phyloP scores from a whole-genome alignment of 2,113 vertebrate species.

The Cranoglanis bouderius region DNA sequence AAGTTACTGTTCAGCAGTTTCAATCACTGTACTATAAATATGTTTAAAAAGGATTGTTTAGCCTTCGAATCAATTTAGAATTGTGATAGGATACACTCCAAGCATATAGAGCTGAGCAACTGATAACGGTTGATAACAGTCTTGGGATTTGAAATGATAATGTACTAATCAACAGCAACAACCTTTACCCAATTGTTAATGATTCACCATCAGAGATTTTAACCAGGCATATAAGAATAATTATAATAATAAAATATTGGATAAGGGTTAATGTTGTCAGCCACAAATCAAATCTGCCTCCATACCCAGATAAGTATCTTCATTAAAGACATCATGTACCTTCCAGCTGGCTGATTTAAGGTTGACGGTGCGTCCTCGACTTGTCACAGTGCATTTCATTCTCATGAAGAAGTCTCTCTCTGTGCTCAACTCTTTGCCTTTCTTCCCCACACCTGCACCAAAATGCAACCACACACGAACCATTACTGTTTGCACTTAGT shows the following conservation, averaged over 20 bases:
- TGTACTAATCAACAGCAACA: background rate
- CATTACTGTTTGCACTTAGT: conserved; percentile 23
- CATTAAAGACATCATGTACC: conserved; percentile 70
- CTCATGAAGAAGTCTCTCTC: conserved; percentile 98
- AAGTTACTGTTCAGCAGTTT: background rate
- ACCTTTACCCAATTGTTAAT: background rate
- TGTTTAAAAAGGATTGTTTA: background rate
- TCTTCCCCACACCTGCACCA: conserved; percentile 81
- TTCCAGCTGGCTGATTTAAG: conserved; percentile 99
- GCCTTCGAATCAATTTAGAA: background rate
- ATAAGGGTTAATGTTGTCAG: background rate
- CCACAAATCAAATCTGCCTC: background rate
- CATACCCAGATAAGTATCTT: background rate
- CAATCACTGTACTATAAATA: background rate
- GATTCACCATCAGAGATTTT: background rate
- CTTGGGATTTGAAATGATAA: background rate
- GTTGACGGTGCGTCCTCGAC: conserved; percentile 95
- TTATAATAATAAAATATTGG: background rate
- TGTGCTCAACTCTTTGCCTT: conserved; percentile 85
- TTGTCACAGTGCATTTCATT: conserved; percentile 99
- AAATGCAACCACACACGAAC: conserved; percentile 22
- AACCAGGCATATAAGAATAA: background rate
- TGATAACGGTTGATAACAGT: background rate
- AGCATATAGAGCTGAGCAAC: background rate
- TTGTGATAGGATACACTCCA: background rate